Percentiles rank a stretch among this genome's conserved stretches.
phyloP scores from a whole-genome alignment of 2,888 invertebrate genomes.

The Trissonchulus latispiculum region DNA sequence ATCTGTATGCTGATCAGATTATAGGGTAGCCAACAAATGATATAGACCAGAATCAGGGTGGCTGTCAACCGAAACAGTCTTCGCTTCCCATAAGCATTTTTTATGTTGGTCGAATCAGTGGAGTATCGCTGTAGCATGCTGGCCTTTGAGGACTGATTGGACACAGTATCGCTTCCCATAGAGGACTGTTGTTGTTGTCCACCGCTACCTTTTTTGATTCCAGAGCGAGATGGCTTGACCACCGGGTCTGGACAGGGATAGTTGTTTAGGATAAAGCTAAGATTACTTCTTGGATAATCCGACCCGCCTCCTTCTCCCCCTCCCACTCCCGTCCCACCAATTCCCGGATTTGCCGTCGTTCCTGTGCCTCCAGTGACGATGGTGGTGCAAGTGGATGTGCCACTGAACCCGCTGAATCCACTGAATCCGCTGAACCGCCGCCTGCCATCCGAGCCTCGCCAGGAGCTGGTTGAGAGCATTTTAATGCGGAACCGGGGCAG shows the following conservation, averaged over 20 bases:
- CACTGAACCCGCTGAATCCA: neutral
- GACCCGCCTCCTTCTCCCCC: no score
- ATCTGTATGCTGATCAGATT: neutral
- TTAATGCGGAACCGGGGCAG: neutral
- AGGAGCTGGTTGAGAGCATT: no score
- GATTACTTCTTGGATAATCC: no score
- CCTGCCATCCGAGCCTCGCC: neutral
- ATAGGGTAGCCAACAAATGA: constrained; percentile 4
- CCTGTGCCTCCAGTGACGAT: neutral
- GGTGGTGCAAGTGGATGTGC: neutral
- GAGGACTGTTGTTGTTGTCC: no score
- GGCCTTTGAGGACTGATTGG: neutral
- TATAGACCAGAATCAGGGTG: neutral
- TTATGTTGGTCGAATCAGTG: neutral
- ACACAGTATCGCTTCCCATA: neutral
- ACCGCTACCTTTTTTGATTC: no score
- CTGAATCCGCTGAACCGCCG: neutral
- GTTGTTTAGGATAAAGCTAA: no score
- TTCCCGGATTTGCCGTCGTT: no score
- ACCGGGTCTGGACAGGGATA: no score
- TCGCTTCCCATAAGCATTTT: neutral
- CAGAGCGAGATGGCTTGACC: neutral
- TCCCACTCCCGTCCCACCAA: no score
- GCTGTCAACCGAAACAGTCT: neutral
- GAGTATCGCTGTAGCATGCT: neutral